These are phyloP conservation scores for Bombus sibiricus DNA, from an alignment of 1,140 invertebrate genomes.

Conservation along the genomic window DNA sequence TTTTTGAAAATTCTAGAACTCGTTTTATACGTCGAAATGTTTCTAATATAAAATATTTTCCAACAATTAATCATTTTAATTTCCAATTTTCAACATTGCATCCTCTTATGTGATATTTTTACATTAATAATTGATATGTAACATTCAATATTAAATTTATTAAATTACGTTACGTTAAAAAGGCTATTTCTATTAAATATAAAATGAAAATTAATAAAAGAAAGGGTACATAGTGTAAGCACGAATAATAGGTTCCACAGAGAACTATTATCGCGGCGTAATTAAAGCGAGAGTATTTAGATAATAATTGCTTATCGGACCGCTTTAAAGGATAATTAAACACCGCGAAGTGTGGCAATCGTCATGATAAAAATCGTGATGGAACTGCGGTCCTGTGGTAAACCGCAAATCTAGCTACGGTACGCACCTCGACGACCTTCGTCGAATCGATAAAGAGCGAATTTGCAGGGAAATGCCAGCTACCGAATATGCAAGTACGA, in stretches of 20 bases:
- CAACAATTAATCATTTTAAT: background rate
- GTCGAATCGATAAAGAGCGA: slow-evolving; percentile 63
- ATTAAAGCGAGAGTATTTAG: slow-evolving; percentile 16
- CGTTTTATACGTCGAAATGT: background rate
- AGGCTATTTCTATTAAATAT: background rate
- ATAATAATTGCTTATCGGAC: slow-evolving; percentile 38
- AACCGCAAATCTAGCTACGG: slow-evolving; percentile 65
- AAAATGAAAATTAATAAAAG: background rate
- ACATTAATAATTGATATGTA: no score
- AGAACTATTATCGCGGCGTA: slow-evolving; percentile 17
- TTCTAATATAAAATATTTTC: no score
- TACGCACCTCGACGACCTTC: slow-evolving; percentile 58
- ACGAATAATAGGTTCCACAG: background rate
- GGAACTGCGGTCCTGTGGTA: slow-evolving; percentile 60
- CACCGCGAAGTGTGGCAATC: slow-evolving; percentile 59
- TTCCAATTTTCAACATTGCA: background rate
- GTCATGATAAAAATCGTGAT: slow-evolving; percentile 65
- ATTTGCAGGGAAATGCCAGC: slow-evolving; percentile 38
- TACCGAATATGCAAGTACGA: slow-evolving; percentile 45
- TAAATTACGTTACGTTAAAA: no score
- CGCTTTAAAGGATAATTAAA: slow-evolving; percentile 68
- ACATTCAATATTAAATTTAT: no score
- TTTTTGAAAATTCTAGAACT: background rate
- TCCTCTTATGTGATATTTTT: no score
- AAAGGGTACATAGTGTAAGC: background rate